These are phyloP conservation scores for Dromaius novaehollandiae DNA, from an alignment of 2,113 vertebrate genomes.

Conservation along the genomic window DNA sequence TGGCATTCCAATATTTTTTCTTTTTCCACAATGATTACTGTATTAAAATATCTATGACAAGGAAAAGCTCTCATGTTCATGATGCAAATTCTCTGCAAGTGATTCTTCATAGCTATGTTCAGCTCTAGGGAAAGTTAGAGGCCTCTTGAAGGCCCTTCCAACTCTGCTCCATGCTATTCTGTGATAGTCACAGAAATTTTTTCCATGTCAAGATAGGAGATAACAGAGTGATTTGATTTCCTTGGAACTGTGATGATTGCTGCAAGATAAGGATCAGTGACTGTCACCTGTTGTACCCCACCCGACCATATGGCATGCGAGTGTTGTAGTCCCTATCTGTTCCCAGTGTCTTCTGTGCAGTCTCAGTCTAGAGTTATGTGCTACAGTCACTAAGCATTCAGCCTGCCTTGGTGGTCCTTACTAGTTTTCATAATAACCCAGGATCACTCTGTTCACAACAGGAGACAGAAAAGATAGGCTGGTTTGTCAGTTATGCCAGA, in stretches of 20 bases:
- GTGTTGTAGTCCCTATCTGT: background rate
- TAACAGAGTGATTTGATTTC: background rate
- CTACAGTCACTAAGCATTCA: background rate
- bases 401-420: background rate
- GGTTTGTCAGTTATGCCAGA: background rate
- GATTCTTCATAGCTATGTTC: background rate
- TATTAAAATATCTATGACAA: background rate
- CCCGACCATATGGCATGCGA: accelerated
- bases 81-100: background rate
- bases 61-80: background rate
- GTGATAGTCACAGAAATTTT: background rate
- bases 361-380: background rate
- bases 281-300: background rate
- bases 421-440: background rate
- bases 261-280: background rate
- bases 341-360: background rate
- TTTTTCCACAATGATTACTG: background rate
- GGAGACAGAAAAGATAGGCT: background rate
- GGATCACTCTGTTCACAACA: background rate
- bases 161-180: background rate
- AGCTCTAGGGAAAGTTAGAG: background rate
- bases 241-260: background rate
- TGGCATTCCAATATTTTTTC: conserved; percentile 1
- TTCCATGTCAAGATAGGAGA: background rate
- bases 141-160: background rate